Evolutionary conservation across 2,113 vertebrate species (phyloP).

Genomic region (Recurvirostra avosetta): DNA sequence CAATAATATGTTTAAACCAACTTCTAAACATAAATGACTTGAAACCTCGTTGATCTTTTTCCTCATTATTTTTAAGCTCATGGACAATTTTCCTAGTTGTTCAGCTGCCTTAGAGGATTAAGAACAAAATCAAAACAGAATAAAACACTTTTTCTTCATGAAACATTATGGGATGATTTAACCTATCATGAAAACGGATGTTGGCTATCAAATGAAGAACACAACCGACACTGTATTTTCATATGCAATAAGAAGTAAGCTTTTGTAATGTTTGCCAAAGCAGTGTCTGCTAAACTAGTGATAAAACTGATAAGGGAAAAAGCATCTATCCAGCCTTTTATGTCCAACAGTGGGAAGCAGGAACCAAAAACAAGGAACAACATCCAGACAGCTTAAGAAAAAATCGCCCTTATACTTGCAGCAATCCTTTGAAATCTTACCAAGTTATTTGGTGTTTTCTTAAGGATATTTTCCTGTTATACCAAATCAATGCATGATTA

Average conservation of each 20-base stretch:
- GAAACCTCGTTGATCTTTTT: background rate
- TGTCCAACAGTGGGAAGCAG: background rate
- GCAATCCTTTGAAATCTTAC: background rate
- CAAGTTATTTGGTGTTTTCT: background rate
- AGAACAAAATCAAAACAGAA: background rate
- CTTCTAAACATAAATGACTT: background rate
- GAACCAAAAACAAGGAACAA: background rate
- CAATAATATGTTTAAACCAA: background rate
- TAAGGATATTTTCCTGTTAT: background rate
- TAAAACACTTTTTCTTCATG: background rate
- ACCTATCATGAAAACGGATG: background rate
- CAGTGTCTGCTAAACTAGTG: background rate
- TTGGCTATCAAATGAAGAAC: background rate
- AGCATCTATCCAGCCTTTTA: background rate
- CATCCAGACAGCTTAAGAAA: background rate
- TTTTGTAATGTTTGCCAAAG: background rate
- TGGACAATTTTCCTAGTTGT: background rate
- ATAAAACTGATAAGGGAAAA: background rate
- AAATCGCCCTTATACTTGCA: background rate
- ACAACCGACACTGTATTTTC: background rate
- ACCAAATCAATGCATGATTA: background rate
- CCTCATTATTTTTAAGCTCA: fast-evolving
- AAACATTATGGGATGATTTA: background rate
- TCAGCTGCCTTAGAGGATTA: background rate
- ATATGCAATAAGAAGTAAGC: background rate